phyloP scores from a whole-genome alignment of 23 tunicate species.

The Clavelina lepadiformis region DNA sequence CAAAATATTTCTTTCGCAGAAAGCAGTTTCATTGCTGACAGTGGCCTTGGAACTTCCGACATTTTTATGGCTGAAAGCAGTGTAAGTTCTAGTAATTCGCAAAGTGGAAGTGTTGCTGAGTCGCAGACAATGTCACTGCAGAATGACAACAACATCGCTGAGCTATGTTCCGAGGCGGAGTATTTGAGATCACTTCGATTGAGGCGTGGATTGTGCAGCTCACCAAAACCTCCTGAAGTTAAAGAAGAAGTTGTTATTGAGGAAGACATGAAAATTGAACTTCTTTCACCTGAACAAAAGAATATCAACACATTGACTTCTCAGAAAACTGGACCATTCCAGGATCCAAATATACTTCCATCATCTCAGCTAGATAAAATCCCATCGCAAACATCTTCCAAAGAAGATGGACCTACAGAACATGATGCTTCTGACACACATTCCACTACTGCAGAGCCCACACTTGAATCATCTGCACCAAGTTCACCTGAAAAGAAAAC shows the following conservation, averaged over 20 bases:
- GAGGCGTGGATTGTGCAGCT: slow-evolving; percentile 1
- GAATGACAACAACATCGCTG: background rate
- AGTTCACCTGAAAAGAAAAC: too few species aligned
- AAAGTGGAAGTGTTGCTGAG: background rate
- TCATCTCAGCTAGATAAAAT: background rate
- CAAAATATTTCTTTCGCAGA: background rate
- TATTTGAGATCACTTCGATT: background rate
- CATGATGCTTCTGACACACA: too few species aligned
- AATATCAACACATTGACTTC: too few species aligned
- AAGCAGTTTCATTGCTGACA: background rate
- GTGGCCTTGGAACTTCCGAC: slow-evolving; percentile 11
- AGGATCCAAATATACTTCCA: background rate
- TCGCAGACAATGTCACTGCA: background rate
- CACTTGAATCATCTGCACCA: too few species aligned
- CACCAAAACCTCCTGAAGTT: background rate
- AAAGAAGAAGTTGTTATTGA: background rate
- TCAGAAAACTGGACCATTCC: background rate
- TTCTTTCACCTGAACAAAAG: too few species aligned
- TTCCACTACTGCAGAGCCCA: too few species aligned
- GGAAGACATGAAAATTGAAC: background rate
- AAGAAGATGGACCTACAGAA: too few species aligned
- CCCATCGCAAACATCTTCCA: too few species aligned
- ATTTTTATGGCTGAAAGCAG: background rate
- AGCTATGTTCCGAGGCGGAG: background rate
- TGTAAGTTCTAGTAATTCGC: background rate